A percentile compares a stretch with the other conserved stretches of the same genome.
Conservation (phyloP, 2,888 invertebrate species). For the Plebejus argus region DNA sequence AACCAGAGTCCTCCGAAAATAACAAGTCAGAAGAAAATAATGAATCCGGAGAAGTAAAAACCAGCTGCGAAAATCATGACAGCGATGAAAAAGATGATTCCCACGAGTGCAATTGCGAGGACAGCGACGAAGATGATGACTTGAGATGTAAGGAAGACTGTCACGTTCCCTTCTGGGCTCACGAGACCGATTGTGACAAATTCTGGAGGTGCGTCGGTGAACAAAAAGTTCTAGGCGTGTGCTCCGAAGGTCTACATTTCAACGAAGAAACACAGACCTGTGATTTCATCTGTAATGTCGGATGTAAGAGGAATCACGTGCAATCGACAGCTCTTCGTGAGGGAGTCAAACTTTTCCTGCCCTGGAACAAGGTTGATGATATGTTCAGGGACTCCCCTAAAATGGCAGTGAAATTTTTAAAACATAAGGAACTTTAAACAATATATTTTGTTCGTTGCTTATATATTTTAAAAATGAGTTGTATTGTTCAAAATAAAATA, state of each 20-base stretch:
- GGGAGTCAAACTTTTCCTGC: constrained; percentile 57
- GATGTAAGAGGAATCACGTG: constrained; percentile 50
- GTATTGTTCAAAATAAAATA: not conserved
- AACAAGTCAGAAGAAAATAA: constrained; percentile 15
- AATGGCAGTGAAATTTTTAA: constrained; percentile 3
- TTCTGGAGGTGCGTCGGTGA: constrained; percentile 62
- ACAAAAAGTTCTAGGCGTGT: constrained; percentile 49
- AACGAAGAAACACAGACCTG: constrained; percentile 58
- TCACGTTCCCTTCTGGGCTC: constrained; percentile 63
- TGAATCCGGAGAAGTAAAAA: constrained; percentile 7
- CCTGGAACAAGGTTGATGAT: constrained; percentile 53
- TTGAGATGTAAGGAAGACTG: constrained; percentile 54
- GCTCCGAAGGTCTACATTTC: constrained; percentile 66
- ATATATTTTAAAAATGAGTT: not conserved
- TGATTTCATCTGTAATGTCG: constrained; percentile 62
- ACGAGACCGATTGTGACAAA: constrained; percentile 64
- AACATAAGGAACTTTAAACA: not conserved
- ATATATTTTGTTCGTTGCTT: not conserved
- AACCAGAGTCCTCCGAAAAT: constrained; percentile 11
- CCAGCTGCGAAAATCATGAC: not conserved
- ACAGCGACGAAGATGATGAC: constrained; percentile 32
- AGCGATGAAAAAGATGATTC: constrained; percentile 14
- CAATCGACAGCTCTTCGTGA: constrained; percentile 48
- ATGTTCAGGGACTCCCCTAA: constrained; percentile 33
- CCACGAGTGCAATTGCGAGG: constrained; percentile 35